Evolutionary conservation across 2,797 vertebrate species (phyloP), one percentile per base, ranked within the genome.

Genomic region (Schizothorax lantsangensis): DNA sequence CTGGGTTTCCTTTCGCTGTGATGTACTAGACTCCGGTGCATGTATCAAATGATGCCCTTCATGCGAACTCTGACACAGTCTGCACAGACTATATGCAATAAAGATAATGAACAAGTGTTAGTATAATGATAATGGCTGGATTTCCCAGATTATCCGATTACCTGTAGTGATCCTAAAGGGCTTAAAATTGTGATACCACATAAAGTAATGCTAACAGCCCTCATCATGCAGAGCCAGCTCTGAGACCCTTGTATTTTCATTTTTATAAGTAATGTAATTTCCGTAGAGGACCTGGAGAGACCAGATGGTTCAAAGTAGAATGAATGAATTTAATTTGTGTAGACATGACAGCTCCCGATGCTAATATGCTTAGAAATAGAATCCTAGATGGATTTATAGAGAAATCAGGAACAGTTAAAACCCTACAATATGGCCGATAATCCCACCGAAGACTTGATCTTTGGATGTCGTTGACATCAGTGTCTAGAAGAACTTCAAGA

Each of bases 1-100:
- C 89, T 92, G 15, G 14, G 89, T 93, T 92, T 92, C 90, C 92
- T 91, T 93, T 93, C 90, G 91, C 86, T 88, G 83, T 90, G 88
- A 82, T 91, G 85, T 87, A 80, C 87, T 91, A 88, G 81, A 90
- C 86, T 88, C 43, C 62, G 17, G 43, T 69, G 85, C 87, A 78
- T 89, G 79, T 90, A 47, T 87, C 64, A 71, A 33, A 57, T 77
- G 12, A 73, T 82, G 23, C 54, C 54, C 59, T 73, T 84, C 68
- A 23, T 40, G 38, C 10, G 33, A 82, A 72, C 66, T 72, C 15
- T n/a, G 45, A 77, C 73, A 64, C n/a, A 77, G 40, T 54, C 71
- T 82, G 73, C 8, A 40, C 36, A 38, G 54, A 33, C 47, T 84
- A 14, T 84, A 78, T 62, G 74, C 83, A 88, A 88, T 89, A 89